phyloP scores from a whole-genome alignment of 2,888 invertebrate species.

The Hipparchia sbordonii region DNA sequence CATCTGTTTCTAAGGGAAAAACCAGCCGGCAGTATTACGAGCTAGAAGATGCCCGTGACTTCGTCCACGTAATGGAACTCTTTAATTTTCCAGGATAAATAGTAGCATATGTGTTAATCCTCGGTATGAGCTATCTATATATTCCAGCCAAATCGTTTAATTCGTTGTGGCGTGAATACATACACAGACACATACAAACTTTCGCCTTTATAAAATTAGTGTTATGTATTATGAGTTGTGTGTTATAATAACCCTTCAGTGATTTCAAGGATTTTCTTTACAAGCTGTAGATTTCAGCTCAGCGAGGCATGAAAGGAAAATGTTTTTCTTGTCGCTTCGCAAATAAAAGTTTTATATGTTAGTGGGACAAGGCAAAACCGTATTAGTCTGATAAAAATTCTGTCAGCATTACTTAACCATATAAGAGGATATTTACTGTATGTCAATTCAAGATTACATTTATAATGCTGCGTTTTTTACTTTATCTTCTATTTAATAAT shows the following conservation, averaged over 20 bases:
- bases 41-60: too few species aligned
- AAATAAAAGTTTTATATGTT: conserved; percentile 3
- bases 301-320: not conserved
- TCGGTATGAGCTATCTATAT: too few species aligned
- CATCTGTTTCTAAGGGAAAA: conserved; percentile 4
- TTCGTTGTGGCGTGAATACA: too few species aligned
- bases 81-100: too few species aligned
- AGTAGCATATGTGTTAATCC: too few species aligned
- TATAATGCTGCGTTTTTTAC: not conserved
- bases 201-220: too few species aligned
- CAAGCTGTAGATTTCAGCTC: not conserved
- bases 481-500: not conserved
- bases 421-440: not conserved
- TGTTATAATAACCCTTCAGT: too few species aligned
- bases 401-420: not conserved
- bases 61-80: too few species aligned
- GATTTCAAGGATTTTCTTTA: too few species aligned
- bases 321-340: not conserved
- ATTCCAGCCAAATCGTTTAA: too few species aligned
- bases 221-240: too few species aligned
- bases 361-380: conserved; percentile 10
- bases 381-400: conserved; percentile 5
- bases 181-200: too few species aligned
- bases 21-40: not conserved
- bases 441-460: not conserved